phyloP scores from a whole-genome alignment of 2,797 vertebrate species.

The Halcyon chelicuti region DNA sequence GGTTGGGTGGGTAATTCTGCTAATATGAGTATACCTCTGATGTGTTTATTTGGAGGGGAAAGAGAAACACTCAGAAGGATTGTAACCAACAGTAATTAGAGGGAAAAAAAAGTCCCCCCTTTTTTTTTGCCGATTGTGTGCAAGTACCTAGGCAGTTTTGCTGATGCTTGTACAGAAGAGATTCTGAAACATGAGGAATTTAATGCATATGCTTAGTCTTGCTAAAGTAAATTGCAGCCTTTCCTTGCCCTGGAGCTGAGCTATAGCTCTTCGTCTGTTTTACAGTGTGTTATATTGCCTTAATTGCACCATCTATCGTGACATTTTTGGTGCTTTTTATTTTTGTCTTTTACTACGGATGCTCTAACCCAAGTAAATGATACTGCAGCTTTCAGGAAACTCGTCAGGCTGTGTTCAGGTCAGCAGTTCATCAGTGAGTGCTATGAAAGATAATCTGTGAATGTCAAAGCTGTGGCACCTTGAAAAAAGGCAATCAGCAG shows the following conservation, averaged over 20 bases:
- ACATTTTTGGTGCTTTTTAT: background rate
- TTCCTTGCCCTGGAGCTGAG: background rate
- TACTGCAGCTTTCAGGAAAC: background rate
- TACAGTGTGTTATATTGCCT: background rate
- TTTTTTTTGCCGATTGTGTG: background rate
- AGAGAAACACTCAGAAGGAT: background rate
- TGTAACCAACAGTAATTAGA: background rate
- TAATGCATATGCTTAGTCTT: background rate
- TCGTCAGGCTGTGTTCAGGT: background rate
- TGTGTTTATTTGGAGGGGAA: background rate
- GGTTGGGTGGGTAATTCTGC: background rate
- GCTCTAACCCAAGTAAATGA: background rate
- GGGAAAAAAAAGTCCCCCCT: background rate
- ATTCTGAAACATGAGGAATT: background rate
- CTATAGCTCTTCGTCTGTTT: background rate
- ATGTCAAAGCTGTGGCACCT: background rate
- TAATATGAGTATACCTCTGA: accelerated
- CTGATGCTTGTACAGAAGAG: background rate
- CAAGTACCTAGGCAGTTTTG: background rate
- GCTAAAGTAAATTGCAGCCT: background rate
- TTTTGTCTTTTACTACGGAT: background rate
- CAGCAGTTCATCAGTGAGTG: background rate
- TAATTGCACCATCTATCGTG: background rate
- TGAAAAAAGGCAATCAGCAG: background rate
- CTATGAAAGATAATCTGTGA: background rate